A percentile compares a stretch with the other conserved stretches of the same genome.
phyloP scores from a whole-genome alignment of 2,797 vertebrate species.

The Epinephelus coioides region DNA sequence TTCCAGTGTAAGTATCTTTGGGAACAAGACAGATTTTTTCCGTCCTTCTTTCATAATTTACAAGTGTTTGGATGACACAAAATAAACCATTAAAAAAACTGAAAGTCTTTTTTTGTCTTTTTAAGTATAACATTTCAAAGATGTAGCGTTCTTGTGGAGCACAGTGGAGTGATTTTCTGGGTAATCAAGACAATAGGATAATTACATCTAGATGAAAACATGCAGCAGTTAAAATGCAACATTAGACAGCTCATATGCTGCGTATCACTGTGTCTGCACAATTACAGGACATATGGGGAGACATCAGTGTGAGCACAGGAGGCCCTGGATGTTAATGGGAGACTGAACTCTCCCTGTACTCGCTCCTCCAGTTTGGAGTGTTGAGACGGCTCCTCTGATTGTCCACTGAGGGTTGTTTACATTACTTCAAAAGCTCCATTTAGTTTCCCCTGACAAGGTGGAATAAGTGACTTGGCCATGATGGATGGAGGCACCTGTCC shows the following conservation, averaged over 20 bases:
- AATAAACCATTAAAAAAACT: not conserved
- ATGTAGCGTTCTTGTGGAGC: not conserved
- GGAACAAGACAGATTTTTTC: conserved; percentile 17
- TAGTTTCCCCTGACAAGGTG: conserved; percentile 98
- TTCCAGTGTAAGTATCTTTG: conserved; percentile 41
- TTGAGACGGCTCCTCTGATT: conserved; percentile 87
- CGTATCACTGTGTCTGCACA: conserved; percentile 25
- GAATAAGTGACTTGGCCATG: conserved; percentile 98
- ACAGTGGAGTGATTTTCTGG: conserved; percentile 11
- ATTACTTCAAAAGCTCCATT: conserved; percentile 99
- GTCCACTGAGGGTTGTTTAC: conserved; percentile 99
- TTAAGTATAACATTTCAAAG: not conserved
- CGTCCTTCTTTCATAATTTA: conserved; percentile 48
- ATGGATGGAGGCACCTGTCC: conserved; percentile 99
- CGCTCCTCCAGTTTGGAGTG: conserved; percentile 42
- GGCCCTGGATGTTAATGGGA: conserved; percentile 59
- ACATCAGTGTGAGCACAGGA: conserved; percentile 36
- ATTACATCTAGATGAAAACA: conserved; percentile 48
- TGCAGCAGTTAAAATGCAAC: conserved; percentile 19
- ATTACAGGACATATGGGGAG: conserved; percentile 51
- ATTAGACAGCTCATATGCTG: conserved; percentile 20
- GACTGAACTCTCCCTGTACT: conserved; percentile 50
- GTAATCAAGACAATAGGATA: conserved; percentile 48
- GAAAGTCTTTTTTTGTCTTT: too few relatives aligned
- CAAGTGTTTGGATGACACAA: conserved; percentile 39